Percentiles rank a stretch among this genome's conserved stretches.
Evolutionary conservation across 2,797 vertebrate species (phyloP).

Genomic region (Lutjanus campechanus): DNA sequence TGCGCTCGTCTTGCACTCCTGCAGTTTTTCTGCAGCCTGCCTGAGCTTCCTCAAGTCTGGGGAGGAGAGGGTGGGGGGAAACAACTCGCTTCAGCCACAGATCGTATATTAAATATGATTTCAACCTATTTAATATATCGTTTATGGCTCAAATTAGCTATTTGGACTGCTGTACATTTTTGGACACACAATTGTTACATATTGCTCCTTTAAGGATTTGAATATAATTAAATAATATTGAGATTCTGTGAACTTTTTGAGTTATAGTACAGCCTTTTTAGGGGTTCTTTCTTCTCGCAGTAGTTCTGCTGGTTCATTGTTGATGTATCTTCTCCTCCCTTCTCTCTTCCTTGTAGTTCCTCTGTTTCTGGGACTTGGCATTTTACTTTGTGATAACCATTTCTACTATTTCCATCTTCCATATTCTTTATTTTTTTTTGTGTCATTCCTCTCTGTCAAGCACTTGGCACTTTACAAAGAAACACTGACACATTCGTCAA

Average conservation of each 20-base stretch:
- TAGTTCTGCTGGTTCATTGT: slow-evolving; percentile 10
- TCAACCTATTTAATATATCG: too few relatives aligned
- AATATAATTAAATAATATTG: neutral
- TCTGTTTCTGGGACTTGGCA: slow-evolving; percentile 98
- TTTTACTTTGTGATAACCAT: slow-evolving; percentile 99
- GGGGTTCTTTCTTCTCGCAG: neutral
- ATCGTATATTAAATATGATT: too few relatives aligned
- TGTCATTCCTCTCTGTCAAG: slow-evolving; percentile 73
- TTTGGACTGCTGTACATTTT: too few relatives aligned
- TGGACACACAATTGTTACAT: too few relatives aligned
- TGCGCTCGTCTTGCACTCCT: too few relatives aligned
- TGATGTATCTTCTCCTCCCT: slow-evolving; percentile 49
- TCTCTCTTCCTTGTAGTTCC: slow-evolving; percentile 87
- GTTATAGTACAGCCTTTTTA: neutral
- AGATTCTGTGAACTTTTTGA: neutral
- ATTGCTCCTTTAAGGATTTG: neutral
- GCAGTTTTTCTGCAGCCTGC: too few relatives aligned
- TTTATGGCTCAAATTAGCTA: too few relatives aligned
- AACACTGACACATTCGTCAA: slow-evolving; percentile 48
- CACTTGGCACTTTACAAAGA: slow-evolving; percentile 87
- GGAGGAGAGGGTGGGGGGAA: too few relatives aligned
- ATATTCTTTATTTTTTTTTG: slow-evolving; percentile 54
- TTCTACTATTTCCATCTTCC: slow-evolving; percentile 90
- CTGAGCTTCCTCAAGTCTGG: too few relatives aligned
- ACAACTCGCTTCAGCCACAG: too few relatives aligned